Evolutionary conservation across 2,113 vertebrate species (phyloP).

Genomic region (Oxyruncus cristatus): DNA sequence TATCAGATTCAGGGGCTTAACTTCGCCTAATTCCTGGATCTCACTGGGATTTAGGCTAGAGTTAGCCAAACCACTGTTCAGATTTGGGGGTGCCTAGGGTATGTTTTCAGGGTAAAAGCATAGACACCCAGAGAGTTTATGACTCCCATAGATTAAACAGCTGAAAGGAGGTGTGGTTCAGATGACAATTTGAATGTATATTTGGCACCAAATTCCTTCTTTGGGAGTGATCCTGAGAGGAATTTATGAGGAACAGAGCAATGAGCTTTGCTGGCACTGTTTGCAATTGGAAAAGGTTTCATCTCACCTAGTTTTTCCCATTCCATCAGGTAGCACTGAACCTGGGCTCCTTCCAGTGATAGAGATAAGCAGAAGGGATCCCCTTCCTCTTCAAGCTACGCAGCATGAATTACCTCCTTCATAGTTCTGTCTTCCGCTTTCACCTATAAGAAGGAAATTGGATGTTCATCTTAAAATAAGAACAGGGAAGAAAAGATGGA

Average conservation of each 20-base stretch:
- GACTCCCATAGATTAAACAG: not conserved
- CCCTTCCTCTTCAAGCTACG: not conserved
- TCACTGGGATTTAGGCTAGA: not conserved
- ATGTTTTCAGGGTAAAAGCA: not conserved
- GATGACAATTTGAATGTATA: not conserved
- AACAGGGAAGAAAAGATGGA: not conserved
- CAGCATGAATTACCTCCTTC: not conserved
- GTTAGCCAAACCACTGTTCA: not conserved
- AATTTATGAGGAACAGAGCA: not conserved
- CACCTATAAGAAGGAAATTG: not conserved
- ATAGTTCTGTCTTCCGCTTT: not conserved
- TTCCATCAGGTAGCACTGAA: not conserved
- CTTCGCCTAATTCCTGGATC: not conserved
- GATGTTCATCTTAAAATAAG: not conserved
- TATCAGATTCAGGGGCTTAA: not conserved
- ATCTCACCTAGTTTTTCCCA: not conserved
- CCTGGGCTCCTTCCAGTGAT: not conserved
- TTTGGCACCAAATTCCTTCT: not conserved
- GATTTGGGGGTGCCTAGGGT: not conserved
- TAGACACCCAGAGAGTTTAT: not conserved
- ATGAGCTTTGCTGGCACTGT: not conserved
- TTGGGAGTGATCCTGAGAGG: not conserved
- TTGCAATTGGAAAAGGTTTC: not conserved
- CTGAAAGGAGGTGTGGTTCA: not conserved
- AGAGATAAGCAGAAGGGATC: not conserved